Evolutionary conservation across 2,888 invertebrate species (phyloP).

Genomic region (Dasysyrphus albostriatus): DNA sequence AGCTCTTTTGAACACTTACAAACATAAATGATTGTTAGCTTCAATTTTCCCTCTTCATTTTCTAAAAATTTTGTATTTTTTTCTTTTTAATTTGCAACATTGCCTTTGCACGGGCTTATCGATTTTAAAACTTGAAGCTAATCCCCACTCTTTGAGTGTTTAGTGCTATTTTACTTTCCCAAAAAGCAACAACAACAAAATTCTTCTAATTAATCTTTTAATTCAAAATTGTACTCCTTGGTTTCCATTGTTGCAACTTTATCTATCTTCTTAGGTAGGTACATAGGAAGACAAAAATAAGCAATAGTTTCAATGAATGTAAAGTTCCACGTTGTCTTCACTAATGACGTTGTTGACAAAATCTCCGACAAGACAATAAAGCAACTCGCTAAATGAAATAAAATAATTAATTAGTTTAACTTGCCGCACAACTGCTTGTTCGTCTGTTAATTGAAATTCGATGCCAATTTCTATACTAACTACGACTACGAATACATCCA

Average conservation of each 20-base stretch:
- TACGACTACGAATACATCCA: too few species aligned
- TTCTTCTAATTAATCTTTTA: constrained; percentile 25
- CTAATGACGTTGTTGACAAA: constrained; percentile 34
- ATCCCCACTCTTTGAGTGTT: not conserved
- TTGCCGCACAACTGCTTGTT: not conserved
- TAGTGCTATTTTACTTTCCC: not conserved
- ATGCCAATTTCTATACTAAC: not conserved
- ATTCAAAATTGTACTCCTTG: not conserved
- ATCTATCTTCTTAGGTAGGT: too few species aligned
- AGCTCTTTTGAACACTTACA: too few species aligned
- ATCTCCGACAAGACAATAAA: constrained; percentile 34
- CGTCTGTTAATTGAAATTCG: constrained; percentile 52
- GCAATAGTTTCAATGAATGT: not conserved
- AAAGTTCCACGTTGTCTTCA: not conserved
- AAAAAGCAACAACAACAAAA: not conserved
- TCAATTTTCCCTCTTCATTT: not conserved
- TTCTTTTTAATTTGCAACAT: not conserved
- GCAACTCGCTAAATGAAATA: constrained; percentile 14
- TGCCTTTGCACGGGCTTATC: not conserved
- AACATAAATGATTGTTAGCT: not conserved
- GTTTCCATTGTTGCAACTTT: constrained; percentile 20
- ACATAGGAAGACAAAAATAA: not conserved
- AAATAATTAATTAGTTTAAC: constrained; percentile 60
- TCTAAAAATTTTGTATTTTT: not conserved
- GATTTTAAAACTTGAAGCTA: constrained; percentile 7